Conservation (phyloP, 2,888 invertebrate species). For the Megastigmus dorsalis region DNA sequence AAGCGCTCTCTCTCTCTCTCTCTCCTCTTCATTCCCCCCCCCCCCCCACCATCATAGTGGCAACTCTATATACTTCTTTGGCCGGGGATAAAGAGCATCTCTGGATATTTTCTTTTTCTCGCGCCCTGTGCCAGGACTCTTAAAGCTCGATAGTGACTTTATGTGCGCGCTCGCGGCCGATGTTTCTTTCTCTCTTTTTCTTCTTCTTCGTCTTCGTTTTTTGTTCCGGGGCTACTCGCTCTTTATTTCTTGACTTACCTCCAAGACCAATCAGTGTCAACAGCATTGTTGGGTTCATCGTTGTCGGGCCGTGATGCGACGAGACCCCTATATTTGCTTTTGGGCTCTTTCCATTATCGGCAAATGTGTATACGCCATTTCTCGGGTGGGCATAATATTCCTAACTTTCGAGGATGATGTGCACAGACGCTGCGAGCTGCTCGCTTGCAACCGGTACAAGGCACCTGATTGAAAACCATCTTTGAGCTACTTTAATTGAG, state of each 20-base stretch:
- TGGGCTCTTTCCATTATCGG: slow-evolving; percentile 45
- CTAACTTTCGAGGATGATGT: slow-evolving; percentile 18
- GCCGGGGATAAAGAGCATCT: slow-evolving; percentile 20
- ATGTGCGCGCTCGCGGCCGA: background rate
- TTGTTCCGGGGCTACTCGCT: too few species aligned
- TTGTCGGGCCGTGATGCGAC: background rate
- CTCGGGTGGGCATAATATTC: slow-evolving; percentile 26
- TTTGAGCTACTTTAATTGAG: background rate
- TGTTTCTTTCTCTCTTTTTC: background rate
- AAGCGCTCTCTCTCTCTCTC: background rate
- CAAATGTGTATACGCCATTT: slow-evolving; percentile 33
- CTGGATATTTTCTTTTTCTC: slow-evolving; percentile 13
- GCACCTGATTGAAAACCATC: slow-evolving; percentile 32
- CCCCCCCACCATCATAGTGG: too few species aligned
- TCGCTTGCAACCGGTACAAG: background rate
- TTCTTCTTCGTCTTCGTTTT: too few species aligned
- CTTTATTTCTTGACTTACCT: too few species aligned
- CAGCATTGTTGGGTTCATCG: slow-evolving; percentile 25
- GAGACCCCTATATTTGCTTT: slow-evolving; percentile 2
- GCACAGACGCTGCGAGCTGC: background rate
- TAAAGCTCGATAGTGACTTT: background rate
- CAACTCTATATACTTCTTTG: too few species aligned
- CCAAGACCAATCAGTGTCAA: slow-evolving; percentile 45
- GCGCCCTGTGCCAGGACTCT: background rate
- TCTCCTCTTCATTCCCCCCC: background rate